Evolutionary conservation across 1,140 invertebrate species (phyloP), one percentile per base, ranked within the genome.

Genomic region (Aphelenchoides besseyi): DNA sequence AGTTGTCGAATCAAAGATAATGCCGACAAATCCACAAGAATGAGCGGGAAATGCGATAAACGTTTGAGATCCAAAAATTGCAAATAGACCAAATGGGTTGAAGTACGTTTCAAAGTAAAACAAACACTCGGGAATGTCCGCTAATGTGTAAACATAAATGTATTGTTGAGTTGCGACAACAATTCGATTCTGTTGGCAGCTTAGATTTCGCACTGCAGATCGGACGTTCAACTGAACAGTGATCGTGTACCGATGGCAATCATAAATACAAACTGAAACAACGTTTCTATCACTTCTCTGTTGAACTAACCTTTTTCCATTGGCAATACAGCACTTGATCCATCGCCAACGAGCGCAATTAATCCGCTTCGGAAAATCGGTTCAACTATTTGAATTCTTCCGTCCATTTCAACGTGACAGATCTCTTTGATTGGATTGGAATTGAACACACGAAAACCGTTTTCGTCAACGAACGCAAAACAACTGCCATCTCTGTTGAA

Each of bases 321-420:
- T 26, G 94, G 92, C 88, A 94, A 97, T 76, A 94, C 90, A 2
- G 94, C 94, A 67, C 91, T 90, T 73, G 89, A 89, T 57, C 95
- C 94, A 74, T 94, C 94, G 55, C 95, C 95, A 68, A 98, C 93
- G 48, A 98, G 86, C 12, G 95, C 95, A 82, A 97, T 88, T 87
- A 97, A 97, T 87, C 97, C 97, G 86, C 94, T 97, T 68, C 94
- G 88, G 86, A 97, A 98, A 8, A 98, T 87, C 94, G 97, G 97
- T 87, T 98, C 95, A 9, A 97, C 92, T 85, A 93, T 92, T 70
- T 91, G 90, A 55, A 98, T 89, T 3, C 94, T 94, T 67, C 93
- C 94, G 87, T 87, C 87, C 3, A 74, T 28, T 9, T 61, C 16
- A 37, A 66, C 72, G 12, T 26, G 30, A 26, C n/a, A 35, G 3